Conservation (phyloP, 2,113 vertebrate genomes). For the Pomatostomus ruficeps region DNA sequence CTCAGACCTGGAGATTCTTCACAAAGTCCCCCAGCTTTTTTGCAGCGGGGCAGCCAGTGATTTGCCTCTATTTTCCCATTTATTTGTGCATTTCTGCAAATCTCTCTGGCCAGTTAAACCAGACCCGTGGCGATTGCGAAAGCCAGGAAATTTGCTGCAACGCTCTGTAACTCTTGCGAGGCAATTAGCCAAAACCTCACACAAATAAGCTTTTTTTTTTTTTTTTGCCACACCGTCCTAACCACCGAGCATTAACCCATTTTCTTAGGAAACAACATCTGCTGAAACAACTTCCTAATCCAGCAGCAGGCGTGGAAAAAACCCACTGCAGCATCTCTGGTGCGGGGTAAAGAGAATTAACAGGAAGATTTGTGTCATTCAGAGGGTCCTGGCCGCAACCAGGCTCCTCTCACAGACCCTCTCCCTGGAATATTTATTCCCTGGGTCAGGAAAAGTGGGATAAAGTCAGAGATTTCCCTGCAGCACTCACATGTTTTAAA, state of each 20-base stretch:
- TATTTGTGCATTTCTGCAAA: neutral
- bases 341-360: neutral
- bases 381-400: neutral
- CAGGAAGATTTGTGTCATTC: neutral
- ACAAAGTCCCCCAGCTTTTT: neutral
- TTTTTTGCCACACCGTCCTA: slow-evolving; percentile 19
- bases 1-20: neutral
- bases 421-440: neutral
- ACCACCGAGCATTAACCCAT: slow-evolving; percentile 44
- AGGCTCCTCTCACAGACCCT: neutral
- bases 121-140: slow-evolving; percentile 29
- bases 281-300: slow-evolving; percentile 47
- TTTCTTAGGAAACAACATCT: slow-evolving; percentile 47
- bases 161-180: slow-evolving; percentile 14
- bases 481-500: neutral
- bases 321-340: neutral
- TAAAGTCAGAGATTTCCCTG: neutral
- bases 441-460: neutral
- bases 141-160: slow-evolving; percentile 62
- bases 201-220: slow-evolving; percentile 51
- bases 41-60: neutral
- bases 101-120: slow-evolving; percentile 51
- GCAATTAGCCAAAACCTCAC: slow-evolving; percentile 44
- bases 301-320: neutral
- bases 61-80: neutral